Base-by-base conservation (phyloP, 92 coral and sea anemone genomes). In the Porites divaricata region DNA sequence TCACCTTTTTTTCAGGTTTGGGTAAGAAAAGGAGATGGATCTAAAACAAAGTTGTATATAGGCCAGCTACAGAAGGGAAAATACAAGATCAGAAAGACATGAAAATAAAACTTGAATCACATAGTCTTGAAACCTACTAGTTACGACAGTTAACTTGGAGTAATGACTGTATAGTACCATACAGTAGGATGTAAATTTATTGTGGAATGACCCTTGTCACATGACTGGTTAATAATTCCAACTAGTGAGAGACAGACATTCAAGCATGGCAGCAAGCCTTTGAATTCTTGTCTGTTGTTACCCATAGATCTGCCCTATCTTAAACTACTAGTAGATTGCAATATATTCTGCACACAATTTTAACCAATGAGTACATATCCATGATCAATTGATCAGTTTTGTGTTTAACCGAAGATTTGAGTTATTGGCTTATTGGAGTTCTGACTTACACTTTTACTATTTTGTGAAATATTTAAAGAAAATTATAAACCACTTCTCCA, bases 51-150 rank as follows among this genome's bases (percentile, higher is more conserved):
- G 86, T 89, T 97, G 83, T 97, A 97, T 66, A 97, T 97, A 85
- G 97, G 98, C 22, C 99, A 97, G 84, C 83, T 97, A 85, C 99
- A 97, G 83, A 97, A 95, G 88, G 99, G 99, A 76, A 97, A 97
- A 88, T 97, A 95, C 84, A 95, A 91, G 89, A 95, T 97, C 61
- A 89, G 89, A 52, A 97, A 95, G 61, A 19, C 72, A 59, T 54
- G 99, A 76, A 97, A 97, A 86, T 97, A 94, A 81, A 93, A 91
- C n/a, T n/a, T n/a, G n/a, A 87, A 93, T 97, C 54, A 88, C 86
- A 59, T 93, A 95, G 61, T 11, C 79, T 45, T 82, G 86, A 82
- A 72, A 23, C 16, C n/a, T 49, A 57, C 45, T 35, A 51, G 8
- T 56, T 17, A 26, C 21, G 4, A 16, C 70, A 22, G 54, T 50